A percentile compares a stretch with the other conserved stretches of the same genome.
Evolutionary conservation across 1,140 invertebrate species (phyloP).

Genomic region (Diabrotica virgifera): DNA sequence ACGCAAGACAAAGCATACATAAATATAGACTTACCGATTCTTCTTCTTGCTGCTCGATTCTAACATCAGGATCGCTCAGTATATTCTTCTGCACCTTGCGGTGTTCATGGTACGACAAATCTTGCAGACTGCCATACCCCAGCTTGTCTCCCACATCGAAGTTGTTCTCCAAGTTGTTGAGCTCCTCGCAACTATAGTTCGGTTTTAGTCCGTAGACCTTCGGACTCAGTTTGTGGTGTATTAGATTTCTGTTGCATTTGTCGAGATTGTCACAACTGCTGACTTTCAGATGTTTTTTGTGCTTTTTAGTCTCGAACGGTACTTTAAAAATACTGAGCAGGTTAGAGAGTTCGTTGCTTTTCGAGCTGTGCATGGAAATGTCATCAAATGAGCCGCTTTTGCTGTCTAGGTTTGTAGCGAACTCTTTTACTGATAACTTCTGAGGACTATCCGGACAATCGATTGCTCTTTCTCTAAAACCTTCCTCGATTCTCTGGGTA

Average conservation of each 20-base stretch:
- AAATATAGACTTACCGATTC: conserved; percentile 24
- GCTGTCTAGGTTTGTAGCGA: neutral
- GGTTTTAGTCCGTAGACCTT: conserved; percentile 56
- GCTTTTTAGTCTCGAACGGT: conserved; percentile 38
- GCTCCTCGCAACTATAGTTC: conserved; percentile 58
- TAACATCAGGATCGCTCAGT: conserved; percentile 46
- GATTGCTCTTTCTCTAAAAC: conserved; percentile 40
- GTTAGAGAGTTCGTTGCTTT: conserved; percentile 50
- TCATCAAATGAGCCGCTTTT: conserved; percentile 50
- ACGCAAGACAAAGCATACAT: neutral
- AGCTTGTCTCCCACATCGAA: conserved; percentile 38
- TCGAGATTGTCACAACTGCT: conserved; percentile 42
- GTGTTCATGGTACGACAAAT: conserved; percentile 35
- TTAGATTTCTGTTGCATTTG: conserved; percentile 28
- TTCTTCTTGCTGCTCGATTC: conserved; percentile 26
- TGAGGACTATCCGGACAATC: conserved; percentile 38
- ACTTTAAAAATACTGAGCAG: conserved; percentile 41
- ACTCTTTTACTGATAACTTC: neutral
- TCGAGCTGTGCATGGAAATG: conserved; percentile 54
- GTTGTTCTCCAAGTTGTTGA: conserved; percentile 54
- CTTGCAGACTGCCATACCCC: conserved; percentile 44
- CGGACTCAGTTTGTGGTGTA: conserved; percentile 54
- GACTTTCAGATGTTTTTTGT: conserved; percentile 35
- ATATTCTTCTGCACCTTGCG: conserved; percentile 27
- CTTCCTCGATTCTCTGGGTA: conserved; percentile 24